Percentiles rank a stretch among this genome's conserved stretches.
Evolutionary conservation across 2,113 vertebrate genomes (phyloP).

Genomic region (Taurulus bubalis): DNA sequence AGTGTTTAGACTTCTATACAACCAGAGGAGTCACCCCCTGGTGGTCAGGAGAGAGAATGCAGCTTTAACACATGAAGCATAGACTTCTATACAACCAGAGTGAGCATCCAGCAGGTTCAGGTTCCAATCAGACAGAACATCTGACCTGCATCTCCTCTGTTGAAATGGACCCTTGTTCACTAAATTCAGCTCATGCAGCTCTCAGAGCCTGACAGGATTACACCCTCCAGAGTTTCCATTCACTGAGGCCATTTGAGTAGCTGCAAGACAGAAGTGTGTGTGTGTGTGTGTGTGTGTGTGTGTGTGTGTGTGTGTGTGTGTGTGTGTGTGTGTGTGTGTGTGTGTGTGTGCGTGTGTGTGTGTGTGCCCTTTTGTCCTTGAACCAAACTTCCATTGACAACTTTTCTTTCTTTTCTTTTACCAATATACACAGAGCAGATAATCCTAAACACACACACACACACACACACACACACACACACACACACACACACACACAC

Average conservation of each 20-base stretch:
- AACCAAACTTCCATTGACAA: slow-evolving; percentile 19
- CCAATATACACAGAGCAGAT: slow-evolving; percentile 20
- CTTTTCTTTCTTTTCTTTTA: slow-evolving; percentile 3
- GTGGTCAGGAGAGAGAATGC: no score
- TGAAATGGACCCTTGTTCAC: not conserved
- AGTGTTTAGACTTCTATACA: no score
- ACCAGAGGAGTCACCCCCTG: no score
- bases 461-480: not conserved
- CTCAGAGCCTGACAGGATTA: not conserved
- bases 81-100: no score
- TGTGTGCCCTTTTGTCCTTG: slow-evolving; percentile 34
- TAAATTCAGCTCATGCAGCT: not conserved
- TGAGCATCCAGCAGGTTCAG: no score
- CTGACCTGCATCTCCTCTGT: not conserved
- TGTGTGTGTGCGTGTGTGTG: not conserved
- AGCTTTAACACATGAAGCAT: no score
- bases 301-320: not conserved
- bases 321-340: not conserved
- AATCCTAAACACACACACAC: slow-evolving; percentile 31
- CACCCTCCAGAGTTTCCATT: not conserved
- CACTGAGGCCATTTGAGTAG: not conserved
- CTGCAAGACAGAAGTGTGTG: not conserved
- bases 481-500: no score
- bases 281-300: not conserved
- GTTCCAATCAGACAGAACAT: not conserved